A percentile compares a stretch with the other conserved stretches of the same genome.
These are phyloP conservation scores for Pollenia labialis DNA, from an alignment of 2,888 invertebrate genomes.

Conservation along the genomic window DNA sequence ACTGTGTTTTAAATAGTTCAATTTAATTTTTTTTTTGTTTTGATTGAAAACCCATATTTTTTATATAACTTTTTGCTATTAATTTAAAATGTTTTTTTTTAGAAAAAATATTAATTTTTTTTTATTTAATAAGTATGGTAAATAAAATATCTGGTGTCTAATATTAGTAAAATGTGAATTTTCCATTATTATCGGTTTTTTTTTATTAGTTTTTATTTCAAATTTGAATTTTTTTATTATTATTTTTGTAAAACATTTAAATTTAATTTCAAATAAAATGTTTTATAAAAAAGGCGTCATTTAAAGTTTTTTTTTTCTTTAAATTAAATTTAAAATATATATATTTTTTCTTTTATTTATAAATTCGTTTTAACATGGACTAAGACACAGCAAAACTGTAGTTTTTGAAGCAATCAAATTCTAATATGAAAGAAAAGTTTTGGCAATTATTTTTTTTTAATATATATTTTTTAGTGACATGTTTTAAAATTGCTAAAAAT, in stretches of 20 bases:
- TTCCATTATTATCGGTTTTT: slow-evolving; percentile 52
- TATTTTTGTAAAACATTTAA: slow-evolving; percentile 53
- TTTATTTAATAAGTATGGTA: slow-evolving; percentile 64
- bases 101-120: slow-evolving; percentile 66
- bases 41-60: slow-evolving; percentile 51
- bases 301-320: slow-evolving; percentile 39
- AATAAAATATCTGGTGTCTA: slow-evolving; percentile 72
- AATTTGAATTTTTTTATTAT: slow-evolving; percentile 52
- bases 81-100: slow-evolving; percentile 56
- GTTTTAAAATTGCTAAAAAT: slow-evolving; percentile 57
- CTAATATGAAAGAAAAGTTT: slow-evolving; percentile 63
- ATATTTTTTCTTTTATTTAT: slow-evolving; percentile 61
- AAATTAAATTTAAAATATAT: slow-evolving; percentile 52
- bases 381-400: slow-evolving; percentile 84
- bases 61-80: slow-evolving; percentile 17
- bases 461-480: slow-evolving; percentile 53
- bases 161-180: slow-evolving; percentile 67
- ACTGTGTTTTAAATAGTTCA: slow-evolving; percentile 55
- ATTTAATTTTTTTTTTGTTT: slow-evolving; percentile 30
- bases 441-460: slow-evolving; percentile 40
- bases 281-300: slow-evolving; percentile 64
- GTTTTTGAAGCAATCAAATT: slow-evolving; percentile 71
- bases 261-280: slow-evolving; percentile 45
- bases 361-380: slow-evolving; percentile 84
- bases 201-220: slow-evolving; percentile 55